A percentile compares a stretch with the other conserved stretches of the same genome.
phyloP scores from a whole-genome alignment of 1,140 invertebrate genomes.

The Coelopa frigida region DNA sequence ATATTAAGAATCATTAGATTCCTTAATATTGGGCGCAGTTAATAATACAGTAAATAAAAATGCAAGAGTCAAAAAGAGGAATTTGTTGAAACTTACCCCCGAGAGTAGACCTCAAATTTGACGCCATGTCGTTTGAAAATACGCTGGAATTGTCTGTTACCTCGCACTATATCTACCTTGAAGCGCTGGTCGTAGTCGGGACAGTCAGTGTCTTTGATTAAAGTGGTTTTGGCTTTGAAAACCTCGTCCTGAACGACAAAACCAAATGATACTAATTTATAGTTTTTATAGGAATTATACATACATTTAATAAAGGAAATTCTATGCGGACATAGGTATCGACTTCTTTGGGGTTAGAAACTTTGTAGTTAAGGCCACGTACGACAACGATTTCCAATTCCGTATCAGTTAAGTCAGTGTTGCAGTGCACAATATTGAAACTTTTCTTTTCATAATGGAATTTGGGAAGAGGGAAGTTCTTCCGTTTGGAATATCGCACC shows the following conservation, averaged over 20 bases:
- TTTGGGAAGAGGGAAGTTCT: slow-evolving; percentile 57
- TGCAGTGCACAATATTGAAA: slow-evolving; percentile 87
- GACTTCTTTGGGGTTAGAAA: slow-evolving; percentile 76
- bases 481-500: slow-evolving; percentile 63
- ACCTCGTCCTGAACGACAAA: slow-evolving; percentile 60
- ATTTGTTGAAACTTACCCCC: slow-evolving; percentile 64
- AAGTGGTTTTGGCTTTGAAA: slow-evolving; percentile 65
- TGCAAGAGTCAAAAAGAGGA: too few species aligned
- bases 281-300: slow-evolving; percentile 16
- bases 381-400: slow-evolving; percentile 83
- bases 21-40: too few species aligned
- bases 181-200: slow-evolving; percentile 80
- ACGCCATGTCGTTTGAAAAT: slow-evolving; percentile 81
- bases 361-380: slow-evolving; percentile 81
- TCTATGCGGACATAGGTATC: slow-evolving; percentile 93
- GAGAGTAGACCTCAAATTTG: slow-evolving; percentile 86
- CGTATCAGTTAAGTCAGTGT: slow-evolving; percentile 85
- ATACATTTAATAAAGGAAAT: slow-evolving; percentile 82
- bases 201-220: slow-evolving; percentile 78
- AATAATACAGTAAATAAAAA: too few species aligned
- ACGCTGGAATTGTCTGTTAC: slow-evolving; percentile 68
- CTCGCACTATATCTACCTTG: slow-evolving; percentile 71
- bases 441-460: slow-evolving; percentile 90
- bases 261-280: slow-evolving; percentile 1
- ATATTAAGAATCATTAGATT: too few species aligned